These are phyloP conservation scores for Amorpha juglandis DNA, from an alignment of 2,888 invertebrate species.

Conservation along the genomic window DNA sequence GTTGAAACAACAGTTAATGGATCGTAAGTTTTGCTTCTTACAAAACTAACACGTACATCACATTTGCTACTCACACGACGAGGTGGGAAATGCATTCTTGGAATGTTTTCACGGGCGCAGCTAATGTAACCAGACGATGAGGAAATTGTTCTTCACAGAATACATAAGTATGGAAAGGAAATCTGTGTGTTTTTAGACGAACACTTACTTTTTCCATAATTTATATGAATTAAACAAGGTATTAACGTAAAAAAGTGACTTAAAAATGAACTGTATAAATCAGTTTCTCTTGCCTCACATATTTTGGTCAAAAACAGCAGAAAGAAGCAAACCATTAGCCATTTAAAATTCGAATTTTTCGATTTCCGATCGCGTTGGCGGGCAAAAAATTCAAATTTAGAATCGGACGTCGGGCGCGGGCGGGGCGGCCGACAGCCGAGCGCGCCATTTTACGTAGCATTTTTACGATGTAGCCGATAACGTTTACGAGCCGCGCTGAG, in stretches of 20 bases:
- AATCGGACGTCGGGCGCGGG: conserved; percentile 29
- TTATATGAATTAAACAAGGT: too few relatives aligned
- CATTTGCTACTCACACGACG: background rate
- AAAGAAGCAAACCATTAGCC: background rate
- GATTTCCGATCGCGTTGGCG: conserved; percentile 12
- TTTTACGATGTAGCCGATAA: conserved; percentile 82
- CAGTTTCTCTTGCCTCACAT: conserved; percentile 5
- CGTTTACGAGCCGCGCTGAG: conserved; percentile 81
- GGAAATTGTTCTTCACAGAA: background rate
- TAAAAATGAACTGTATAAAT: background rate
- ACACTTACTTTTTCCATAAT: too few relatives aligned
- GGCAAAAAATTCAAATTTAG: conserved; percentile 30
- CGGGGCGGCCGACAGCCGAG: conserved; percentile 43
- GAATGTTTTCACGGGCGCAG: background rate
- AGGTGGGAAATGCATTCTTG: conserved; percentile 2
- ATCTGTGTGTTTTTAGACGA: too few relatives aligned
- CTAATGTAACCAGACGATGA: background rate
- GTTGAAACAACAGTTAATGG: background rate
- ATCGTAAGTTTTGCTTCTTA: background rate
- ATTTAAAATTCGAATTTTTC: conserved; percentile 13
- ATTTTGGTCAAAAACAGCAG: too few relatives aligned
- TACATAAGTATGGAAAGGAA: background rate
- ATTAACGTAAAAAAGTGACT: too few relatives aligned
- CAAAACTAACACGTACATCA: conserved; percentile 8
- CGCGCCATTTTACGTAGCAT: conserved; percentile 77